Base-by-base conservation (phyloP, 1,140 invertebrate species). In the Formica selysi region DNA sequence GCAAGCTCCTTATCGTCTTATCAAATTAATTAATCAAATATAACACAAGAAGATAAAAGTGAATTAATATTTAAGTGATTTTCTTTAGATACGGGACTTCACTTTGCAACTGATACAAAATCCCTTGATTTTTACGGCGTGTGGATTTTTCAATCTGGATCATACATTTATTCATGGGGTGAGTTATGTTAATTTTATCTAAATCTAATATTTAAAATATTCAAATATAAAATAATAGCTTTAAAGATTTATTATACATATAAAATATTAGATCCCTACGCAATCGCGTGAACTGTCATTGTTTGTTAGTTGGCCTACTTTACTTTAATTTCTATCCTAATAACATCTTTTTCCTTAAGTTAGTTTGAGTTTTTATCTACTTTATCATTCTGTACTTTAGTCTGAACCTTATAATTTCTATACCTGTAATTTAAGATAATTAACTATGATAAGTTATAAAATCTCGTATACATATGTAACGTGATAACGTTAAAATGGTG, bases 61-160 rank as follows among this genome's bases (percentile, higher is more conserved):
- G 29, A 41, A 19, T 79, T n/a, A 67, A 85, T 61, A 0, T 67
- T 8, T 26, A 29, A 13, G 0, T 16, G 2, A 41, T 41, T 38
- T 32, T 32, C 90, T 89, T 22, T 70, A 93, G 92, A 92, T 93
- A 84, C 67, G 85, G 38, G 76, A 91, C 8, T 93, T 93, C 16
- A 90, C 88, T 41, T 13, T 92, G 0, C 92, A 93, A 38, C 5
- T 93, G 29, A 87, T 93, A 19, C 91, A 93, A 13, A 91, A 92
- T 16, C 90, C 91, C 0, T 57, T 94, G 7, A 74, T 81, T 10
- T 93, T 93, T 41, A 93, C 91, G 0, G 92, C 92, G 8, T 90
- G 76, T 8, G 93, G 92, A 32, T 93, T 93, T 59, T 91, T 93
- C n/a, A 65, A 76, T 44, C 38, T 94, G 16, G 90, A 92, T 57